phyloP scores from a whole-genome alignment of 2,888 invertebrate genomes.

The Sarcophaga subvicina region DNA sequence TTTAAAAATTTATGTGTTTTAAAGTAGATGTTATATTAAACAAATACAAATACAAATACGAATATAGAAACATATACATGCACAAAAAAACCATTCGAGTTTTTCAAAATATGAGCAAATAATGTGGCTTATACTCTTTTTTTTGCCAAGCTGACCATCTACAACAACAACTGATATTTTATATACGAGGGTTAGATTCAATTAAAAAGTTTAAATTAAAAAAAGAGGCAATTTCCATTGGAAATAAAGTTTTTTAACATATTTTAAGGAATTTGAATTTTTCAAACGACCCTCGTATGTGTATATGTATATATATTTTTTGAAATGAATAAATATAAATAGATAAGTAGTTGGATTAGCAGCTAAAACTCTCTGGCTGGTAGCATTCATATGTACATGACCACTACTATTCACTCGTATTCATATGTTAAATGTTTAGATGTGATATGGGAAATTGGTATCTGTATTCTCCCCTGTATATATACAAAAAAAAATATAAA shows the following conservation, averaged over 20 bases:
- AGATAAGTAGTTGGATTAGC: neutral
- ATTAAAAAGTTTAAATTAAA: neutral
- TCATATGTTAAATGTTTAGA: constrained; percentile 37
- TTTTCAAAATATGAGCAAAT: constrained; percentile 35
- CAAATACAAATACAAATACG: neutral
- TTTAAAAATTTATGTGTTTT: constrained; percentile 20
- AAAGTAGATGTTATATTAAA: constrained; percentile 5
- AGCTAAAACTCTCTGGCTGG: neutral
- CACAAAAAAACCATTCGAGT: neutral
- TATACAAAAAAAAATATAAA: neutral
- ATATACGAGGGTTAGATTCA: neutral
- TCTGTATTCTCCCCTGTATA: neutral
- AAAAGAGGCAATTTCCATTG: no score
- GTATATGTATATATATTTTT: neutral
- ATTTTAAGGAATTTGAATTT: neutral
- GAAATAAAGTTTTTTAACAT: no score
- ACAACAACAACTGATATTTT: neutral
- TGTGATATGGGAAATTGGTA: constrained; percentile 31
- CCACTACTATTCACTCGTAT: constrained; percentile 13
- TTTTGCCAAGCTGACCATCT: constrained; percentile 17
- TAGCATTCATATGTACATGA: constrained; percentile 18
- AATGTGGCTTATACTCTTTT: neutral
- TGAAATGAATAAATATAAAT: neutral
- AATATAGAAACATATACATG: neutral
- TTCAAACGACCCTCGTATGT: neutral